phyloP scores from a whole-genome alignment of 2,888 invertebrate species.

The Allophyes oxyacanthae region DNA sequence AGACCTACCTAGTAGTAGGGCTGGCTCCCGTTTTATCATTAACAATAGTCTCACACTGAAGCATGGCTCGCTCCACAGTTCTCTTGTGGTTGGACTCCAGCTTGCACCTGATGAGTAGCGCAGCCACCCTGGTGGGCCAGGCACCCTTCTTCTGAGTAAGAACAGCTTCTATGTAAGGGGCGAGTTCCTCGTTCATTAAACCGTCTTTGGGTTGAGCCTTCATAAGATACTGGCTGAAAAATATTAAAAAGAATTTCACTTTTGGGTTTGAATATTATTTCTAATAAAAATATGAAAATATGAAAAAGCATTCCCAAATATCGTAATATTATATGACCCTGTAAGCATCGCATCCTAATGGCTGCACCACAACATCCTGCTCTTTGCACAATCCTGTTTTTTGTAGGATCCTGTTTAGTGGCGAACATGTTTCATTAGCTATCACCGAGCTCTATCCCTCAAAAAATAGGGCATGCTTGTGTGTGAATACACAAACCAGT shows the following conservation, averaged over 20 bases:
- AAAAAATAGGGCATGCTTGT: too few relatives aligned
- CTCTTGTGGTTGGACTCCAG: conserved; percentile 94
- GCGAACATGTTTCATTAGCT: too few relatives aligned
- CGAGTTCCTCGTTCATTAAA: conserved; percentile 94
- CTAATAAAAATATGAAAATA: too few relatives aligned
- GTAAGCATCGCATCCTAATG: too few relatives aligned
- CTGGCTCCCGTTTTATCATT: conserved; percentile 81
- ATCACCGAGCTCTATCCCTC: too few relatives aligned
- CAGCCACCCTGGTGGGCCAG: conserved; percentile 93
- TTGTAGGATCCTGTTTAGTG: too few relatives aligned
- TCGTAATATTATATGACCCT: too few relatives aligned
- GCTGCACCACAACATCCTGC: too few relatives aligned
- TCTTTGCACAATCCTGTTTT: too few relatives aligned
- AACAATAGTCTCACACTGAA: conserved; percentile 95
- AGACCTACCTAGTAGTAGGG: conserved; percentile 71
- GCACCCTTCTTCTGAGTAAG: conserved; percentile 91
- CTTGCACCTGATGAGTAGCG: conserved; percentile 93
- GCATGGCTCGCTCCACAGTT: conserved; percentile 96
- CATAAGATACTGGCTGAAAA: conserved; percentile 91
- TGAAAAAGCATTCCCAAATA: too few relatives aligned
- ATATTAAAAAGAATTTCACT: background rate
- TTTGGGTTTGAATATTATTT: too few relatives aligned
- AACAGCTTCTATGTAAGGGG: conserved; percentile 92
- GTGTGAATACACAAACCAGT: too few relatives aligned
- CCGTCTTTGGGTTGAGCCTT: conserved; percentile 94